These are phyloP conservation scores for Anguilla megastoma DNA, from an alignment of 2,797 vertebrate genomes.

Conservation along the genomic window DNA sequence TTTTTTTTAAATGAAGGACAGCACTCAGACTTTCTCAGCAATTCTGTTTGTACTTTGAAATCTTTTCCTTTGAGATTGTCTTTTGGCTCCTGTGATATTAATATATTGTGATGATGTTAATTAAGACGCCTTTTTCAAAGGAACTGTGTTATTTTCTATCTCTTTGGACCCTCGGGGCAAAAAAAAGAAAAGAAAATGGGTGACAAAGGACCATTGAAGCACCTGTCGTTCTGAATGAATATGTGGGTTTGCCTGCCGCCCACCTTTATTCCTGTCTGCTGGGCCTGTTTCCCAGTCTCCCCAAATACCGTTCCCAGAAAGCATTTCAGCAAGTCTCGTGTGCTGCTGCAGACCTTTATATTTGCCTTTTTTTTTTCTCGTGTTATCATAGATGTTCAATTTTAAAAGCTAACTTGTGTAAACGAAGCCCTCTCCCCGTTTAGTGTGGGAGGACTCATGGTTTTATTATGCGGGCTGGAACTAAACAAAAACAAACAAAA, in stretches of 20 bases:
- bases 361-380: not conserved
- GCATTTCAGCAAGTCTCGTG: not conserved
- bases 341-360: not conserved
- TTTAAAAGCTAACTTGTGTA: constrained; percentile 11
- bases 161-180: constrained; percentile 55
- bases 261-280: constrained; percentile 46
- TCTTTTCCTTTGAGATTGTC: constrained; percentile 55
- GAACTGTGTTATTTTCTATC: constrained; percentile 52
- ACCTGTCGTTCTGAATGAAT: constrained; percentile 56
- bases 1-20: constrained; percentile 63
- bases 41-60: constrained; percentile 55
- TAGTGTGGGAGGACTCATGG: not conserved
- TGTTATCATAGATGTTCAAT: not conserved
- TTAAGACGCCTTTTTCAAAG: constrained; percentile 62
- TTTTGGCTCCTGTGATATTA: constrained; percentile 59
- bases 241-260: constrained; percentile 47
- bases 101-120: constrained; percentile 70
- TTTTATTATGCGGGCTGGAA: not conserved
- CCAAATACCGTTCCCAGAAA: not conserved
- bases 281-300: constrained; percentile 18
- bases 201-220: constrained; percentile 52
- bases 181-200: constrained; percentile 11
- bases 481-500: not conserved
- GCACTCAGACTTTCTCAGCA: constrained; percentile 62
- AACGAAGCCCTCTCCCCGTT: not conserved